Percentiles rank a stretch among this genome's conserved stretches.
Evolutionary conservation across 2,113 vertebrate genomes (phyloP).

Genomic region (Heptranchias perlo): DNA sequence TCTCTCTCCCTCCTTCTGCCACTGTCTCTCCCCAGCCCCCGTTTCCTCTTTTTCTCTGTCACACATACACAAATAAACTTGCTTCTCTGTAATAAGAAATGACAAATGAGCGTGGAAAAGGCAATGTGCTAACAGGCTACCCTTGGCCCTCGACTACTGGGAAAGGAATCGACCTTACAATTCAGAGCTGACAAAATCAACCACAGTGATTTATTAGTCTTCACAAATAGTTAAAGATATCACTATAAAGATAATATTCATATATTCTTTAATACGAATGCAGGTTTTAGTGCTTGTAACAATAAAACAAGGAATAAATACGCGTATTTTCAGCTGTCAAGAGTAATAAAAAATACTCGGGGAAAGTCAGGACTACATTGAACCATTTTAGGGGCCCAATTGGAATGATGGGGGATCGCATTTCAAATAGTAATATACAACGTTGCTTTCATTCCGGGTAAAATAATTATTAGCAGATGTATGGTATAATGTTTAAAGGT

Average conservation of each 20-base stretch:
- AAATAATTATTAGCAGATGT: constrained; percentile 37
- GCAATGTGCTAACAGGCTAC: constrained; percentile 28
- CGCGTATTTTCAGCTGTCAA: constrained; percentile 29
- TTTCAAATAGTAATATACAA: constrained; percentile 17
- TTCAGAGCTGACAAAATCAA: neutral
- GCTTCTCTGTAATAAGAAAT: constrained; percentile 27
- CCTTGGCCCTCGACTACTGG: neutral
- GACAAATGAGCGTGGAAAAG: constrained; percentile 37
- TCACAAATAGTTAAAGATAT: neutral
- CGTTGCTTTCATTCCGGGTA: constrained; percentile 1
- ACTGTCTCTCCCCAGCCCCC: neutral
- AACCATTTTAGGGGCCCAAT: constrained; percentile 4
- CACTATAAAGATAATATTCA: constrained; percentile 23
- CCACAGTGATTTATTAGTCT: constrained; percentile 1
- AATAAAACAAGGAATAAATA: constrained; percentile 32
- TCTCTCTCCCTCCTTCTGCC: neutral
- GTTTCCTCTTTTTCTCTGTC: neutral
- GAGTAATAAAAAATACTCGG: neutral
- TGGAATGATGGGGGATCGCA: neutral
- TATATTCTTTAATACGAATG: neutral
- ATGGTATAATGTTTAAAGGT: constrained; percentile 11
- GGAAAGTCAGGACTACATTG: neutral
- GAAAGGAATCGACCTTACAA: neutral
- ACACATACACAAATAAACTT: neutral
- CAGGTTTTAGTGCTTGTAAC: constrained; percentile 31